Evolutionary conservation across 2,797 vertebrate species (phyloP).

Genomic region (Paguma larvata): DNA sequence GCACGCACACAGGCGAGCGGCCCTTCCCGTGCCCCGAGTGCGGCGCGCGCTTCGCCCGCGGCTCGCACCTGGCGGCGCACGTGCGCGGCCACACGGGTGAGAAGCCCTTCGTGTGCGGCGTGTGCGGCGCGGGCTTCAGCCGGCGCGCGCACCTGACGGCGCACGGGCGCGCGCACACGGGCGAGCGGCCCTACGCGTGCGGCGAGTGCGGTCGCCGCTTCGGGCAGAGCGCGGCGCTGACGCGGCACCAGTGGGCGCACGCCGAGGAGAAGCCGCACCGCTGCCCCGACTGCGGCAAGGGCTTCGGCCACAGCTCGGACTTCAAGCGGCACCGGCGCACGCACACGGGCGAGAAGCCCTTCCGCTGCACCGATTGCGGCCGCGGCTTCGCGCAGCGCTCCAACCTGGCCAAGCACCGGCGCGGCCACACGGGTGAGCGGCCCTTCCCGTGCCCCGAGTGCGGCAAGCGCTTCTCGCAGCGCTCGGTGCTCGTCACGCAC

Average conservation of each 20-base stretch:
- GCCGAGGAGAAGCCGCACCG: conserved; percentile 78
- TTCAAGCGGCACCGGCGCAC: conserved; percentile 80
- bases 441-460: conserved; percentile 82
- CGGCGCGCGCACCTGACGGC: conserved; percentile 81
- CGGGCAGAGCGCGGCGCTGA: conserved; percentile 76
- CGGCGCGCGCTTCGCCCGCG: conserved; percentile 81
- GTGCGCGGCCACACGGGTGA: conserved; percentile 82
- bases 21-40: conserved; percentile 83
- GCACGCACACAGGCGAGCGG: conserved; percentile 85
- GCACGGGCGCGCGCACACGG: conserved; percentile 79
- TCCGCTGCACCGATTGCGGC: conserved; percentile 81
- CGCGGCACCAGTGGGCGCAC: conserved; percentile 76
- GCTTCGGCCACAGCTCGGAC: conserved; percentile 82
- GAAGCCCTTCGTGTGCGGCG: conserved; percentile 82
- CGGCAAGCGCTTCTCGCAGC: conserved; percentile 83
- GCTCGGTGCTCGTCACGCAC: conserved; percentile 81
- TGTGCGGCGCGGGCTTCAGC: conserved; percentile 84
- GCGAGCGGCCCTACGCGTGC: conserved; percentile 81
- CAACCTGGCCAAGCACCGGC: conserved; percentile 81
- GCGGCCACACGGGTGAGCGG: conserved; percentile 79
- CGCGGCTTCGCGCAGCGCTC: conserved; percentile 82
- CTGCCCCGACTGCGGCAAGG: conserved; percentile 84
- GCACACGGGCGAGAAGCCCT: conserved; percentile 83
- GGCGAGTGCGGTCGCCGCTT: conserved; percentile 78
- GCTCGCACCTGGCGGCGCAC: conserved; percentile 82